phyloP scores from a whole-genome alignment of 35 echinoderm and acorn worm genomes.

The Ptychodera flava region DNA sequence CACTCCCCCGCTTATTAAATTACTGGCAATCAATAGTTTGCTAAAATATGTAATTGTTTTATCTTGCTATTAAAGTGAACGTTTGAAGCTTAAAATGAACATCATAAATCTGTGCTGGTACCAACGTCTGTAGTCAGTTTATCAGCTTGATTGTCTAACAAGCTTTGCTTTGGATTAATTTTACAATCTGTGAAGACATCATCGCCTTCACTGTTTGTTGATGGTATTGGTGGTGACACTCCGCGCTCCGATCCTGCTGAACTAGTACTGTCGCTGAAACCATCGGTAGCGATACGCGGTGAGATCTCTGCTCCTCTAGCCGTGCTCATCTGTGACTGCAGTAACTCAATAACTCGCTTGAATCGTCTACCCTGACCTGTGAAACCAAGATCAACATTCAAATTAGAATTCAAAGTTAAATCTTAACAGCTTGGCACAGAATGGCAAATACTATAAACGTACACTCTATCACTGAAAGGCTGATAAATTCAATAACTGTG shows the following conservation, averaged over 20 bases:
- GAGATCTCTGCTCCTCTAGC: background rate
- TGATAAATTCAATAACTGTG: too few relatives aligned
- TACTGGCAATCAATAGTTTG: background rate
- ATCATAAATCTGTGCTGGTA: background rate
- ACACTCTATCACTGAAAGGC: too few relatives aligned
- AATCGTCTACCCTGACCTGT: constrained; percentile 3
- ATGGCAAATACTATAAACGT: too few relatives aligned
- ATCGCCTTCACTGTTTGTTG: constrained; percentile 8
- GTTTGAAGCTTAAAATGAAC: too few relatives aligned
- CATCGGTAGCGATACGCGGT: background rate
- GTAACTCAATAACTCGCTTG: constrained; percentile 6
- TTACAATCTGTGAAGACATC: constrained; percentile 3
- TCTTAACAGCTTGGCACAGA: too few relatives aligned
- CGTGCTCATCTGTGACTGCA: constrained; percentile 21
- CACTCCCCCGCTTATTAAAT: background rate
- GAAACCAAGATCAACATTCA: background rate
- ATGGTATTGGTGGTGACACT: background rate
- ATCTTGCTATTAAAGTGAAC: background rate
- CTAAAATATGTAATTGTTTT: background rate
- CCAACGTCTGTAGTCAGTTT: background rate
- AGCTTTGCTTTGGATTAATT: background rate
- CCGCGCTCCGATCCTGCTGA: background rate
- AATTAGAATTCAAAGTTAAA: too few relatives aligned
- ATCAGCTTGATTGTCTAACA: background rate
- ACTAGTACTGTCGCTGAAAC: background rate